These are phyloP conservation scores for Nematolebias whitei DNA, from an alignment of 2,113 vertebrate genomes.

Conservation along the genomic window DNA sequence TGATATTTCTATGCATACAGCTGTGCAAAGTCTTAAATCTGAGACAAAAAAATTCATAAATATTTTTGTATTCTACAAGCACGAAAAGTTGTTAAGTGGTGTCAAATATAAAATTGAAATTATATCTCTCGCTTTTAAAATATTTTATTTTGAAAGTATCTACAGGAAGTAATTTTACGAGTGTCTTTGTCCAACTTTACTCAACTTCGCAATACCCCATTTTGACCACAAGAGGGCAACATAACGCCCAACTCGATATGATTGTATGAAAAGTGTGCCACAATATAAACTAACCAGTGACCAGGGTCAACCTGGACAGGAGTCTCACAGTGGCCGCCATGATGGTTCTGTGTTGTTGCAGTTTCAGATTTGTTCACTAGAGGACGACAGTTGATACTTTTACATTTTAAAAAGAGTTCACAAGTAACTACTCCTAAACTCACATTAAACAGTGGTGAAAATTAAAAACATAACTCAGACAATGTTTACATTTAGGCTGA, in stretches of 20 bases:
- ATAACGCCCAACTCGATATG: no score
- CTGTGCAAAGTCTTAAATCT: no score
- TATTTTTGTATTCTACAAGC: no score
- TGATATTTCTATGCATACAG: no score
- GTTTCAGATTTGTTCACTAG: conserved; percentile 1
- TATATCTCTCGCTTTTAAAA: not conserved
- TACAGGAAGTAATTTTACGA: not conserved
- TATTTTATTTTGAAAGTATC: not conserved
- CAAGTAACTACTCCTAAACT: not conserved
- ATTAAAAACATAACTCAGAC: no score
- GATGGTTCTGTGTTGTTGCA: conserved; percentile 29
- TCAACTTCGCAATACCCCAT: not conserved
- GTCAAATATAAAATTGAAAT: no score
- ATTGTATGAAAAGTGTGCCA: no score
- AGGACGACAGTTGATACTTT: not conserved
- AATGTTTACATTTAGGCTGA: no score
- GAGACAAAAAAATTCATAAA: no score
- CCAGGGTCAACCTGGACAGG: conserved; percentile 76
- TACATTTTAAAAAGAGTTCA: no score
- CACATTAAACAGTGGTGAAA: no score
- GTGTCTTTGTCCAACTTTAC: not conserved
- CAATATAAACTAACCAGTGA: conserved; percentile 72
- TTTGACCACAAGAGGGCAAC: not conserved
- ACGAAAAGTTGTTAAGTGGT: no score
- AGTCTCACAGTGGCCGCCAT: conserved; percentile 76